Evolutionary conservation across 2,797 vertebrate genomes (phyloP).

Genomic region (Serranus cabrilla): DNA sequence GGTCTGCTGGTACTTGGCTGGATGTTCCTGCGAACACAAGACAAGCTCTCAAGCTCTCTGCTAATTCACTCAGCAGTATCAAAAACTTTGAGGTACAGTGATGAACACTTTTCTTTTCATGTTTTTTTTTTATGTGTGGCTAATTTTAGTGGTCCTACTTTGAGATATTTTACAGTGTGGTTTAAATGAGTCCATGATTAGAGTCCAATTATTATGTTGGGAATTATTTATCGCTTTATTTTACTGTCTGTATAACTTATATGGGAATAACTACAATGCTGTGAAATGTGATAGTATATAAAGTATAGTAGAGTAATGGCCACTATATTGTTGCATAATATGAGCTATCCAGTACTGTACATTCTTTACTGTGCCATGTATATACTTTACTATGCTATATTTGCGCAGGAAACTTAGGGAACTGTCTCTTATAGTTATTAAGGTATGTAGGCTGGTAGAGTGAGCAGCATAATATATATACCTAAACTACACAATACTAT

Average conservation of each 20-base stretch:
- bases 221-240: background rate
- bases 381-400: background rate
- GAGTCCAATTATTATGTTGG: constrained; percentile 9
- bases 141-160: background rate
- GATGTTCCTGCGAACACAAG: constrained; percentile 33
- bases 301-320: background rate
- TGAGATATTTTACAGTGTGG: background rate
- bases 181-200: background rate
- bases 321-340: background rate
- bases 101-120: background rate
- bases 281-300: background rate
- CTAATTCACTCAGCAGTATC: background rate
- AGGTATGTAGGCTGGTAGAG: too few relatives aligned
- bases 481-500: background rate
- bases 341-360: background rate
- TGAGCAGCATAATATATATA: too few relatives aligned
- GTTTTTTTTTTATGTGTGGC: background rate
- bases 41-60: constrained; percentile 13
- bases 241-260: background rate
- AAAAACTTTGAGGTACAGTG: constrained; percentile 56
- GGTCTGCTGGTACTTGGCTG: constrained; percentile 25
- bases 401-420: too few relatives aligned
- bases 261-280: background rate
- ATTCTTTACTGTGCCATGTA: background rate
- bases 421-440: too few relatives aligned